Conservation (phyloP, 2,888 invertebrate genomes). For the Machimus rusticus region DNA sequence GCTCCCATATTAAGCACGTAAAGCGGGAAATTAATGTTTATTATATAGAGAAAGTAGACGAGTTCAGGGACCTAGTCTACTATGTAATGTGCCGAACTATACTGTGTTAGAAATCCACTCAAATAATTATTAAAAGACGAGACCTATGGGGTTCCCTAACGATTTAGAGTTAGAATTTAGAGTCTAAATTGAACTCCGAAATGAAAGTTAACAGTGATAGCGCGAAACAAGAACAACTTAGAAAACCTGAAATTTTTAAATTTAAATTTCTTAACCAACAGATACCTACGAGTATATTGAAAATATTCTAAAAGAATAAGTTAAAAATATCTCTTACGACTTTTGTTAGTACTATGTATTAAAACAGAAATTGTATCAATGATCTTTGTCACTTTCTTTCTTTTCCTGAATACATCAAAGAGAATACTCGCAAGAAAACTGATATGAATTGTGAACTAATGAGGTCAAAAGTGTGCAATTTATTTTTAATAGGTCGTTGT, state of each 20-base stretch:
- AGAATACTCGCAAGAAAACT: neutral
- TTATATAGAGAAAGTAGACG: neutral
- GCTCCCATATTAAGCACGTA: neutral
- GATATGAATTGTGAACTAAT: neutral
- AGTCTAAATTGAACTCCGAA: no score
- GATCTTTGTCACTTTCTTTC: neutral
- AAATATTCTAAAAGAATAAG: no score
- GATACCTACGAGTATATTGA: no score
- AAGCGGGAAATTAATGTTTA: neutral
- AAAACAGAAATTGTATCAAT: neutral
- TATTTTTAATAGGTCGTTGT: neutral
- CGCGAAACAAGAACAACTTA: no score
- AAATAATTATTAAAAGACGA: no score
- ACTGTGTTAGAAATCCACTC: neutral
- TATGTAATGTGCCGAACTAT: neutral
- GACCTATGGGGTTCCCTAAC: no score
- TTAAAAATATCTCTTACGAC: no score
- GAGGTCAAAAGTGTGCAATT: neutral
- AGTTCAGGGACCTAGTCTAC: neutral
- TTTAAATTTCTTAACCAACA: no score
- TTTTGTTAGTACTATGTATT: no score
- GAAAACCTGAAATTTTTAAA: no score
- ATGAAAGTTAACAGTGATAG: no score
- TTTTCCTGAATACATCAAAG: neutral
- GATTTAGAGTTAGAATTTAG: no score